Conservation (phyloP, 2,888 invertebrate genomes). For the Ophion ellenae region DNA sequence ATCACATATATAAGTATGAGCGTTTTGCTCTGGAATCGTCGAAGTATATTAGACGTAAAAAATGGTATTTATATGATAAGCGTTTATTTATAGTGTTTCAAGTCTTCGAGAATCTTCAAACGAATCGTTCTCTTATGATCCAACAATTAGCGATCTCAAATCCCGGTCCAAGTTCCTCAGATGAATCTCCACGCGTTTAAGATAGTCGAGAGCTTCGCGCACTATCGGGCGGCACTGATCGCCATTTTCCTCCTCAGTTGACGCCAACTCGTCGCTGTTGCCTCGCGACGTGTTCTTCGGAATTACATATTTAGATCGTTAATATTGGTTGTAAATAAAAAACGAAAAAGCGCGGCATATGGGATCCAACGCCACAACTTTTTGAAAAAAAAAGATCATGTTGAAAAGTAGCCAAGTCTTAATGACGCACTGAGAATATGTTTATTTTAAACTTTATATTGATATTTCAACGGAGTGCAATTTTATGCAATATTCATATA, state of each 20-base stretch:
- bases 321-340: not conserved
- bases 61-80: no score
- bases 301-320: not conserved
- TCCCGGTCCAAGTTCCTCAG: conserved; percentile 8
- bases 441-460: not conserved
- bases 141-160: conserved; percentile 5
- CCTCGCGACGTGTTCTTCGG: not conserved
- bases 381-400: not conserved
- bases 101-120: not conserved
- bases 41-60: no score
- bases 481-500: not conserved
- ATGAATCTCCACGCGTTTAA: conserved; percentile 12
- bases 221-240: conserved; percentile 12
- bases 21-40: not conserved
- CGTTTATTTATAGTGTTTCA: not conserved
- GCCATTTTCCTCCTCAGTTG: conserved; percentile 6
- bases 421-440: not conserved
- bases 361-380: not conserved
- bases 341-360: not conserved
- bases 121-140: not conserved
- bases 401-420: not conserved
- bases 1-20: not conserved
- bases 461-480: not conserved
- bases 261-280: not conserved
- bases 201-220: conserved; percentile 20